A percentile compares a stretch with the other conserved stretches of the same genome.
Evolutionary conservation across 30 jellyfish, hydroid and myxozoan genomes (phyloP).

Genomic region (Clytia hemisphaerica): DNA sequence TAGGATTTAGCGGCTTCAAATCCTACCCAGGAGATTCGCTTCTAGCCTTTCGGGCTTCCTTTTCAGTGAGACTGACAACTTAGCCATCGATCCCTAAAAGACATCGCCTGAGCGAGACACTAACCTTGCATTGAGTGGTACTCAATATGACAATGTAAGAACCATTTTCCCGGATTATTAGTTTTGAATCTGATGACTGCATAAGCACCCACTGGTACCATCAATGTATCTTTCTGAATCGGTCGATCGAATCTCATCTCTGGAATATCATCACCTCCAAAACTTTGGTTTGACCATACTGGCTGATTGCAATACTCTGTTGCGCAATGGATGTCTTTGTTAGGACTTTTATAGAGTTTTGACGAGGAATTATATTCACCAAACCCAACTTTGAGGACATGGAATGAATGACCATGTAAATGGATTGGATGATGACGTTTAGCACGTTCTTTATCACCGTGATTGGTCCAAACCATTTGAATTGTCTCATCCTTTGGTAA

Average conservation of each 20-base stretch:
- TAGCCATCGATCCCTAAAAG: no score
- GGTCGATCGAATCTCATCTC: constrained; percentile 25
- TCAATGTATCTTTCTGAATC: constrained; percentile 38
- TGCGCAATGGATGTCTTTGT: constrained; percentile 22
- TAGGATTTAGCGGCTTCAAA: no score
- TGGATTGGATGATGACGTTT: constrained; percentile 41
- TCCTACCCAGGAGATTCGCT: no score
- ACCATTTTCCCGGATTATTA: constrained; percentile 48
- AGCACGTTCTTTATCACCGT: constrained; percentile 23
- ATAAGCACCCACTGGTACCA: constrained; percentile 36
- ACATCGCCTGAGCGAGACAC: no score
- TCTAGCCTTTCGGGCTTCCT: no score
- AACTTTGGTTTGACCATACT: constrained; percentile 13
- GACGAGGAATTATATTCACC: constrained; percentile 7
- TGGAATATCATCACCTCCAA: constrained; percentile 28
- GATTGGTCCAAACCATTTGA: constrained; percentile 48
- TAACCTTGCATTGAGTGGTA: constrained; percentile 44
- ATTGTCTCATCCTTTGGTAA: constrained; percentile 17
- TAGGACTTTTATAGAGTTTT: background rate
- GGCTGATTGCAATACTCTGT: constrained; percentile 14
- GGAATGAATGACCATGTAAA: constrained; percentile 43
- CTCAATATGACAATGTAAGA: constrained; percentile 43
- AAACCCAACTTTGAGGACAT: constrained; percentile 34
- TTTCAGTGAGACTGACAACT: no score
- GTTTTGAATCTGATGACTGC: constrained; percentile 40